A percentile compares a stretch with the other conserved stretches of the same genome.
Conservation (phyloP, 2,888 invertebrate species). For the Pollenia amentaria region DNA sequence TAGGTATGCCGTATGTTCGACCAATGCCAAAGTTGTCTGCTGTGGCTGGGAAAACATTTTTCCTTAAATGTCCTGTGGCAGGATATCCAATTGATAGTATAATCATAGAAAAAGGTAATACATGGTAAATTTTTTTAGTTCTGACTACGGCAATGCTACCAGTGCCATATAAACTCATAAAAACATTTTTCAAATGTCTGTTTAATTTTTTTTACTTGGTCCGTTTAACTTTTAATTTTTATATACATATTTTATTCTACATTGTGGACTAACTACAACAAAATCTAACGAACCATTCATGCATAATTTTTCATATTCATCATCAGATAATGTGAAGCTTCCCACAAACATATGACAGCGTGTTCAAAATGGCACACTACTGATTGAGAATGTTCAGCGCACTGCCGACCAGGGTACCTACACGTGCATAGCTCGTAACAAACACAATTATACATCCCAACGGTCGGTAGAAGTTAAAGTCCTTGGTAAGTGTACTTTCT, state of each 20-base stretch:
- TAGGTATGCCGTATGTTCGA: constrained; percentile 91
- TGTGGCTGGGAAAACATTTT: constrained; percentile 91
- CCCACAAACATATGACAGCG: constrained; percentile 94
- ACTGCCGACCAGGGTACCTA: constrained; percentile 95
- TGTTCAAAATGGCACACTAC: constrained; percentile 92
- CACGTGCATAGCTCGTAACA: constrained; percentile 93
- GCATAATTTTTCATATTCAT: constrained; percentile 47
- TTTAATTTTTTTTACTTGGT: constrained; percentile 41
- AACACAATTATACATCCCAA: constrained; percentile 91
- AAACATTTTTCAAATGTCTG: constrained; percentile 15
- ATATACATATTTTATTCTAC: constrained; percentile 11
- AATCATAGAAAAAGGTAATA: constrained; percentile 93
- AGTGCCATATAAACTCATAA: constrained; percentile 3
- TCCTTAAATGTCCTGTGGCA: constrained; percentile 95
- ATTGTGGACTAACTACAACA: constrained; percentile 35
- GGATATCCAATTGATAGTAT: constrained; percentile 94
- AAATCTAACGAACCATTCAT: constrained; percentile 59
- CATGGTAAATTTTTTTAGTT: constrained; percentile 36
- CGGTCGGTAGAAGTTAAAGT: constrained; percentile 90
- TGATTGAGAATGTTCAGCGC: constrained; percentile 93
- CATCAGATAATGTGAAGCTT: constrained; percentile 90
- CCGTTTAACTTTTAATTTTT: neutral
- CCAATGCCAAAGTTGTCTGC: constrained; percentile 94
- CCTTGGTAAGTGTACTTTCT: constrained; percentile 86
- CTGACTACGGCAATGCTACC: neutral